Percentiles rank a stretch among this genome's conserved stretches.
Conservation (phyloP, 2,888 invertebrate species). For the Apodemia hepburni region DNA sequence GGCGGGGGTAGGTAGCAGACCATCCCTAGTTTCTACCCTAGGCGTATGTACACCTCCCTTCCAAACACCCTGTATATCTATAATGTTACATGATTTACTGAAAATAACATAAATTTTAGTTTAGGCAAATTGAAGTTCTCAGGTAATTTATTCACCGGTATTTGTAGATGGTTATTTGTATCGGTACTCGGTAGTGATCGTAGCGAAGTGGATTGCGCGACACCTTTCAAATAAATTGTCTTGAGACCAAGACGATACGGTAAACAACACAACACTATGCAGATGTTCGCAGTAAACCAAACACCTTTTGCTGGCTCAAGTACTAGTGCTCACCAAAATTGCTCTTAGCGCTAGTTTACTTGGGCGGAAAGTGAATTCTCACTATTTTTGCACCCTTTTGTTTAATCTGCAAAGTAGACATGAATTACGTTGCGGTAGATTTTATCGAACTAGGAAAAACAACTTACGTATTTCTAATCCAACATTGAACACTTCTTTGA, state of each 20-base stretch:
- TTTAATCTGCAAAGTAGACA: constrained; percentile 55
- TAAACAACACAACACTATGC: constrained; percentile 73
- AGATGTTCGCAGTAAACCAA: constrained; percentile 62
- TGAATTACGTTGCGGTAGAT: constrained; percentile 40
- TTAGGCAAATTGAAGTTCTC: constrained; percentile 47
- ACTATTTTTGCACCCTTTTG: constrained; percentile 47
- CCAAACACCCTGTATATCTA: too few species aligned
- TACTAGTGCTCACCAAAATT: constrained; percentile 53
- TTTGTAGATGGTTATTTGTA: constrained; percentile 55
- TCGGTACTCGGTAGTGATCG: constrained; percentile 46
- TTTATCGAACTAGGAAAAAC: constrained; percentile 34
- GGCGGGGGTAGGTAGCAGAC: too few species aligned
- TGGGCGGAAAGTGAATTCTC: constrained; percentile 47
- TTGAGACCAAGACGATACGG: constrained; percentile 62
- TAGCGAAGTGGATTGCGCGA: constrained; percentile 69
- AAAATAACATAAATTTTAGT: background rate
- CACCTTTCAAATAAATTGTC: constrained; percentile 80
- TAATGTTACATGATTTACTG: background rate
- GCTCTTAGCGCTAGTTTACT: constrained; percentile 49
- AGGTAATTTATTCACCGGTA: constrained; percentile 65
- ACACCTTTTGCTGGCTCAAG: constrained; percentile 58
- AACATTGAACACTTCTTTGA: constrained; percentile 18
- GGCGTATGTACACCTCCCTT: too few species aligned
- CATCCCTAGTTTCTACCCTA: too few species aligned
- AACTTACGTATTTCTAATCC: constrained; percentile 22